Conservation (phyloP, 2,888 invertebrate species). For the Lampropteryx suffumata region DNA sequence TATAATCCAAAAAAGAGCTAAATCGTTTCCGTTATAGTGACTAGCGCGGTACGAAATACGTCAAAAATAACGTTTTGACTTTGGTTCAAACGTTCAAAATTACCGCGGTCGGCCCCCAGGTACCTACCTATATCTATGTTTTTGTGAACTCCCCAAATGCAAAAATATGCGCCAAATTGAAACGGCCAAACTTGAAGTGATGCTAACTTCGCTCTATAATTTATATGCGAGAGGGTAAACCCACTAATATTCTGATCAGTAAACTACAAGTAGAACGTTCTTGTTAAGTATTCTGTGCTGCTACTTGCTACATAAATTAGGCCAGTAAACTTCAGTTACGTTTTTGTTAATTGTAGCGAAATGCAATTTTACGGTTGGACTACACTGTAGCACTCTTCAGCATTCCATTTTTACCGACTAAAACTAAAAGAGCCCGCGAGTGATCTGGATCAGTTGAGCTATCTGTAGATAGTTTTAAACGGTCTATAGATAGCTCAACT, state of each 20-base stretch:
- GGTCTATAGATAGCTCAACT: no score
- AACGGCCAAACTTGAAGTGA: not conserved
- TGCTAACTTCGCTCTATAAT: not conserved
- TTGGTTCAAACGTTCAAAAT: no score
- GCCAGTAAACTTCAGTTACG: constrained; percentile 7
- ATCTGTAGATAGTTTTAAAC: no score
- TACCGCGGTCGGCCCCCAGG: no score
- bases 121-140: no score
- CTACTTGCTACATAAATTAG: constrained; percentile 14
- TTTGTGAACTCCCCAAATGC: not conserved
- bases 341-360: constrained; percentile 11
- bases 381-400: not conserved
- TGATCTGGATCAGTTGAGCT: no score
- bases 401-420: no score
- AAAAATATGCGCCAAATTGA: not conserved
- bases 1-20: no score
- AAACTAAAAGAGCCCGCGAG: no score
- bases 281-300: constrained; percentile 11
- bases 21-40: no score
- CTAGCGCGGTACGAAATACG: no score
- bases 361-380: constrained; percentile 1
- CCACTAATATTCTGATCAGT: not conserved
- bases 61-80: no score
- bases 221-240: not conserved
- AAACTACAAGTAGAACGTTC: not conserved